Evolutionary conservation across 2,888 invertebrate species (phyloP).

Genomic region (Melitaea athalia): DNA sequence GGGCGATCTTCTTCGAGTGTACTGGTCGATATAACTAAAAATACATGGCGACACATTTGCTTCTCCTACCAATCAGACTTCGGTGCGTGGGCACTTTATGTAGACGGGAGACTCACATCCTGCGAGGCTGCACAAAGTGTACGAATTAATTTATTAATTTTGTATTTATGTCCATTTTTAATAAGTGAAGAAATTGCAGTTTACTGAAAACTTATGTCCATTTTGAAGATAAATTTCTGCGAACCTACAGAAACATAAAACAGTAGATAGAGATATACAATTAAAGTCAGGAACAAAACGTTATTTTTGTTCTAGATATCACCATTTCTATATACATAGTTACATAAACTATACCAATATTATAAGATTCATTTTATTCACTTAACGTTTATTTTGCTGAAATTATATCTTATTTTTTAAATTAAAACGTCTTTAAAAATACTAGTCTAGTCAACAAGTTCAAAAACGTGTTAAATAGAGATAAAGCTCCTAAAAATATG

Average conservation of each 20-base stretch:
- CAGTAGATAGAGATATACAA: no score
- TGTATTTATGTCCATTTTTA: neutral
- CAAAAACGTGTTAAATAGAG: no score
- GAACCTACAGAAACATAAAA: no score
- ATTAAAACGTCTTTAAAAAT: no score
- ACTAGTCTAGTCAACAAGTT: no score
- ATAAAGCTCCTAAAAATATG: no score
- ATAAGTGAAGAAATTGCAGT: neutral
- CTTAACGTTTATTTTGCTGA: no score
- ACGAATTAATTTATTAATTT: conserved; percentile 42
- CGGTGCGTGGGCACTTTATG: conserved; percentile 84
- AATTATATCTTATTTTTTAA: no score
- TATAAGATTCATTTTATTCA: neutral
- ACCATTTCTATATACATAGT: neutral
- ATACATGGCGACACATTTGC: conserved; percentile 85
- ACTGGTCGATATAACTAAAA: conserved; percentile 64
- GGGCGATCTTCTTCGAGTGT: conserved; percentile 66
- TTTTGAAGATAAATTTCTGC: no score
- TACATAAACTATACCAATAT: no score
- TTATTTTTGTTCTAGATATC: no score
- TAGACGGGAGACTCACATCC: conserved; percentile 80
- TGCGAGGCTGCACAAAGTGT: conserved; percentile 65
- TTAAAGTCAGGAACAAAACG: no score
- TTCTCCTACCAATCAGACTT: conserved; percentile 84
- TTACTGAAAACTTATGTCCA: neutral